Evolutionary conservation across 2,888 invertebrate genomes (phyloP).

Genomic region (Callyntrura guangdongensis): DNA sequence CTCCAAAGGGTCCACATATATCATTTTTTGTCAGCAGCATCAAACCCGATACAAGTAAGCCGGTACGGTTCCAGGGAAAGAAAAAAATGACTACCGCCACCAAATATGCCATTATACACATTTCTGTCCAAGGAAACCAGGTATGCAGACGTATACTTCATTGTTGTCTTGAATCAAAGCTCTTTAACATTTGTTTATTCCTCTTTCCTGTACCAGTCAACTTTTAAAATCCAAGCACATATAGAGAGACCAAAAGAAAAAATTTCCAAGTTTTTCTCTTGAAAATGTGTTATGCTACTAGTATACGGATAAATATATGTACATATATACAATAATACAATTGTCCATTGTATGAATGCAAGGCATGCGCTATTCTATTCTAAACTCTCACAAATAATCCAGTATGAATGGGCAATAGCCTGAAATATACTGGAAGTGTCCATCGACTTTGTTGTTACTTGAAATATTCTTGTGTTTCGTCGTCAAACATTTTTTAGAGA

Average conservation of each 20-base stretch:
- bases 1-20: slow-evolving; percentile 75
- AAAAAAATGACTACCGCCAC: slow-evolving; percentile 10
- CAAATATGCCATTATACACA: slow-evolving; percentile 8
- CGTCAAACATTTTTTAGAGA: background rate
- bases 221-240: background rate
- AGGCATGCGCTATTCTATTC: background rate
- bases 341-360: too few relatives aligned
- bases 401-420: background rate
- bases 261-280: background rate
- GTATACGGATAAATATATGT: too few relatives aligned
- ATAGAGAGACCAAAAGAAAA: background rate
- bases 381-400: background rate
- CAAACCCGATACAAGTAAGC: slow-evolving; percentile 9
- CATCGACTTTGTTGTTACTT: background rate
- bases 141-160: background rate
- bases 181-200: background rate
- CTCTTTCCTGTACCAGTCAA: background rate
- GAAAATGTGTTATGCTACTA: background rate
- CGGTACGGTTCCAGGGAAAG: slow-evolving; percentile 21
- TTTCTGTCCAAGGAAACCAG: background rate
- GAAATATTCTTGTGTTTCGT: background rate
- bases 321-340: too few relatives aligned
- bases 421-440: slow-evolving; percentile 5
- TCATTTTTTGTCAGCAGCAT: slow-evolving; percentile 75
- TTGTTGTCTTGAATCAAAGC: background rate